Base-by-base conservation (phyloP, 2,797 vertebrate genomes). In the Enteromius treurensis region DNA sequence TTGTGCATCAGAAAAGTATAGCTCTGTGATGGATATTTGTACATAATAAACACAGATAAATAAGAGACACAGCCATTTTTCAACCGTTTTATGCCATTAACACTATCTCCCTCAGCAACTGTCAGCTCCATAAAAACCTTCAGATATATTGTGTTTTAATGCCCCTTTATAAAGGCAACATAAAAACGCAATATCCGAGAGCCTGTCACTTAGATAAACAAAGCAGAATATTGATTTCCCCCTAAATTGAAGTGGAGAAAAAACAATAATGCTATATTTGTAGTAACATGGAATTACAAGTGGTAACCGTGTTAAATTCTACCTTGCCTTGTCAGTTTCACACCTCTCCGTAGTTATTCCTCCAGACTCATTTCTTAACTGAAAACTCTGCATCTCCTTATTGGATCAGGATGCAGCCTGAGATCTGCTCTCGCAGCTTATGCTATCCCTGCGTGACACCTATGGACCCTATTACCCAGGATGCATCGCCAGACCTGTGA, bases 121-220 rank as follows among this genome's bases (percentile, higher is more conserved):
- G 92, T 93, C 94, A 94, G 93, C 92, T 87, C 90, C 92, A 94
- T 94, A 94, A 94, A 95, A 92, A 87, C 86, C 91, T 92, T 91
- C 91, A 92, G 93, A 94, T 94, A 93, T 94, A 94, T 95, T 93
- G 94, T 93, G 91, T 94, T 95, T 95, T 95, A 95, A 95, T 95
- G 94, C 92, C 88, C 90, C 91, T 93, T 95, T 95, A 94, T 94
- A 95, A 94, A 94, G 91, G 91, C 92, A 93, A 92, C 93, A 95
- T 94, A 95, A 95, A 95, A 94, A 93, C 91, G 94, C 92, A 95
- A 95, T 95, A 95, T 95, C 93, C 87, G 90, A 92, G 90, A 91
- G 92, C 91, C 92, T 92, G 94, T 94, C 93, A 94, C 91, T 92
- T 93, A 94, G 94, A 95, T 95, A 95, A 95, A 95, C 95, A 95